These are phyloP conservation scores for Rotaria macrura DNA, from an alignment of 2,888 invertebrate genomes.

Conservation along the genomic window DNA sequence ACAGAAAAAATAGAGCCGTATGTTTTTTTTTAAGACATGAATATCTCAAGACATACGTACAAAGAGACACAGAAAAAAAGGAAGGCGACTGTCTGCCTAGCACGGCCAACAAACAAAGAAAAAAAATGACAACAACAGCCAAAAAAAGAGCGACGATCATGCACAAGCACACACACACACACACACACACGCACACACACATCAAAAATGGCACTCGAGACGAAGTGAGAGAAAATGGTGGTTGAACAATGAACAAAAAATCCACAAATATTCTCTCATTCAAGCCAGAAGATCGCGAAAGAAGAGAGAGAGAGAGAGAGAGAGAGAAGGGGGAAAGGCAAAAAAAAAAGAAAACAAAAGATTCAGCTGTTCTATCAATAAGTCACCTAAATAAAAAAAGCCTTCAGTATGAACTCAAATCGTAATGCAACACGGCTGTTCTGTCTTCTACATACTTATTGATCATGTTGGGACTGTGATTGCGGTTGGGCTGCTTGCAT, in stretches of 20 bases:
- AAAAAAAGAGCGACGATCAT: constrained; percentile 5
- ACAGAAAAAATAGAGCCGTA: constrained; percentile 12
- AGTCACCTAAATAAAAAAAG: background rate
- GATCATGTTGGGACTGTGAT: background rate
- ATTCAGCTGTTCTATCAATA: background rate
- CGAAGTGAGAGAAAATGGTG: background rate
- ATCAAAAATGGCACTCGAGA: constrained; percentile 2
- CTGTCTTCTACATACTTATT: background rate
- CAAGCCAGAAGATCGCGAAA: constrained; percentile 14
- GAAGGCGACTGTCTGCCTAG: background rate
- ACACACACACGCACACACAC: background rate
- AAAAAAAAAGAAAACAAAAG: background rate
- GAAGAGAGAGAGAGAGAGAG: background rate
- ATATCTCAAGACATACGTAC: background rate
- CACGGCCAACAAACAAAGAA: background rate
- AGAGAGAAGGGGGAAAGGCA: background rate
- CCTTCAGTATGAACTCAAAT: too few species aligned
- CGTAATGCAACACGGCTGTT: too few species aligned
- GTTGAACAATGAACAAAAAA: background rate
- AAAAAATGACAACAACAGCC: background rate
- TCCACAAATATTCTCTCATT: background rate
- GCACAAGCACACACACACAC: background rate
- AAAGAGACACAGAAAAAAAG: background rate
- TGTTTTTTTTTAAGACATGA: background rate
- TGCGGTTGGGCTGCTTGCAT: background rate